A percentile compares a stretch with the other conserved stretches of the same genome.
Conservation (phyloP, 2,888 invertebrate genomes). For the Plebejus melissa region DNA sequence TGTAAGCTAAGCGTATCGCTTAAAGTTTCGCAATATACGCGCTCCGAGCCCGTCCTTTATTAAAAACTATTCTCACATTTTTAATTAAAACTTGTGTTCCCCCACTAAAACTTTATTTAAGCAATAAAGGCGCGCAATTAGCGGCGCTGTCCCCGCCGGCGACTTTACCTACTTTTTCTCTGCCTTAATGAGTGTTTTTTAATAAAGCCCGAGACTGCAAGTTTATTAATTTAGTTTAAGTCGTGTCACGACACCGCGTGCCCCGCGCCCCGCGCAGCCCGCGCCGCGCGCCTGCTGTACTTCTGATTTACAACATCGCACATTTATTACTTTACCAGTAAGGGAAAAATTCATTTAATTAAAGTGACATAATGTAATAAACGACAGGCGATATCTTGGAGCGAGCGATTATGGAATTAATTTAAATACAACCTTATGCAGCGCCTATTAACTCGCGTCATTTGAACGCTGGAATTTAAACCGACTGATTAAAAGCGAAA, state of each 20-base stretch:
- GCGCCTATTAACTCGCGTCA: constrained; percentile 31
- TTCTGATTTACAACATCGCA: constrained; percentile 54
- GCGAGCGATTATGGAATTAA: constrained; percentile 29
- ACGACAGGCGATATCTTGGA: constrained; percentile 20
- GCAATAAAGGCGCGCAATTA: constrained; percentile 79
- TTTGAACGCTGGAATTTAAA: constrained; percentile 31
- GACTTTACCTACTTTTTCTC: constrained; percentile 78
- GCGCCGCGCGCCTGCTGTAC: constrained; percentile 48
- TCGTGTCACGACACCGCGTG: constrained; percentile 64
- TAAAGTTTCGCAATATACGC: constrained; percentile 79
- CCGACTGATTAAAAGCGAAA: constrained; percentile 35
- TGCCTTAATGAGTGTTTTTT: constrained; percentile 79
- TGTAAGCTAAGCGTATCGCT: constrained; percentile 74
- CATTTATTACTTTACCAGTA: constrained; percentile 42
- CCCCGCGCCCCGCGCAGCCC: constrained; percentile 41
- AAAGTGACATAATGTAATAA: constrained; percentile 35
- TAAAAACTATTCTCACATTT: constrained; percentile 80
- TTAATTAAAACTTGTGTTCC: constrained; percentile 79
- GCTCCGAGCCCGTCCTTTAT: constrained; percentile 74
- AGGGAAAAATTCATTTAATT: constrained; percentile 39
- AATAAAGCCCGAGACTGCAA: constrained; percentile 75
- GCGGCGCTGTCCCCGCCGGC: constrained; percentile 77
- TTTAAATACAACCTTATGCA: constrained; percentile 31
- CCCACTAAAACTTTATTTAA: constrained; percentile 79
- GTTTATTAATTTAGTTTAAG: constrained; percentile 79